Evolutionary conservation across 2,797 vertebrate species (phyloP), one percentile per base, ranked within the genome.

Genomic region (Scolopax rusticola): DNA sequence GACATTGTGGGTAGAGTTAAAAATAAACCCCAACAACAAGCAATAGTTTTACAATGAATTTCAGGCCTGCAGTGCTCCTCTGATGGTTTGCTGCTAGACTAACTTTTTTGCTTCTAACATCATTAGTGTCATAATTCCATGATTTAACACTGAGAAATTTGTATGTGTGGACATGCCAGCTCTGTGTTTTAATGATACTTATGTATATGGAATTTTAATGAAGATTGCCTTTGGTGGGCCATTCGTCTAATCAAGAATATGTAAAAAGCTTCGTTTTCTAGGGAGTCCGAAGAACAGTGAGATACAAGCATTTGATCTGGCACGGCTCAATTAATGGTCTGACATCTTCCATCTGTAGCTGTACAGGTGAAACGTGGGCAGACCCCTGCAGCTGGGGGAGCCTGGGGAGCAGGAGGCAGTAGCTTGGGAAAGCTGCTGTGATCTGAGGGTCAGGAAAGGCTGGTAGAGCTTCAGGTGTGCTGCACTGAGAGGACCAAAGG

Each of bases 131-230:
- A 61, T 32, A 89, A 87, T 91, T 77, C 54, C 15, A 12, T 65
- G 19, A 92, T 87, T 93, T 85, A 89, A 83, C 12, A 47, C 23
- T 36, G n/a, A 28, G 78, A 89, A 95, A 94, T 71, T 15, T 87
- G 56, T 95, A 32, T 30, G 19, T 83, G 73, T 57, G 76, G 48
- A 96, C 92, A 92, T 87, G 84, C 38, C 48, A 79, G 78, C 60
- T 68, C 61, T 87, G 30, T 64, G 57, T 80, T 94, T 92, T 86
- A 96, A 87, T 71, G 84, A 65, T 87, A 83, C 13, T 65, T 77
- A 61, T 23, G 71, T 47, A 91, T 83, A 75, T 64, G 61, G 78
- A 93, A 95, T 96, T 91, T 91, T 93, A 96, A 97, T 92, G 89
- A 94, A 65, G 84, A 85, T 83, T 94, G 53, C 87, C 78, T 91